Conservation (phyloP, 2,113 vertebrate species). For the Antidorcas marsupialis region DNA sequence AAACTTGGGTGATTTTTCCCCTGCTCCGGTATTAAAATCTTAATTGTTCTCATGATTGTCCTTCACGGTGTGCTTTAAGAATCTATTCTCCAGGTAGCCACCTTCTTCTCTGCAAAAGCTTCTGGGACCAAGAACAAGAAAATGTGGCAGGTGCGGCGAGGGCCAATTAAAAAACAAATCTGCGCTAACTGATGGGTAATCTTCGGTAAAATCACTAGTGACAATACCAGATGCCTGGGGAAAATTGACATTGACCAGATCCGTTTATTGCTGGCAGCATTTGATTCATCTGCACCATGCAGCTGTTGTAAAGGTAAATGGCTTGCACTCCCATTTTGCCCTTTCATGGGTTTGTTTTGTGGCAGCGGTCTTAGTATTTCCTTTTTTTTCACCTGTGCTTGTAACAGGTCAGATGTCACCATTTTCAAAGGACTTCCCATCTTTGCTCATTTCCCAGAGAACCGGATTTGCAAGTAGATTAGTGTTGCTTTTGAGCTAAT, state of each 20-base stretch:
- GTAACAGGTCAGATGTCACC: constrained; percentile 61
- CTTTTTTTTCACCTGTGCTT: constrained; percentile 19
- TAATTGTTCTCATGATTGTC: constrained; percentile 72
- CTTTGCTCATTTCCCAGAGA: constrained; percentile 39
- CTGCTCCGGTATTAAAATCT: constrained; percentile 55
- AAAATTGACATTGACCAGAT: constrained; percentile 79
- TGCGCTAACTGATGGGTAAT: constrained; percentile 82
- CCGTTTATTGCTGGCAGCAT: constrained; percentile 57
- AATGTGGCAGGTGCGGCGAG: constrained; percentile 76
- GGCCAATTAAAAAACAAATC: constrained; percentile 85
- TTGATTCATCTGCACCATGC: constrained; percentile 60
- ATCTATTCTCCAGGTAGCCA: constrained; percentile 64
- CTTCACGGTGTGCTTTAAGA: constrained; percentile 68
- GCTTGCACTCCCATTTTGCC: constrained; percentile 21
- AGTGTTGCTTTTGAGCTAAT: constrained; percentile 32
- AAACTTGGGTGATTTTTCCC: constrained; percentile 44
- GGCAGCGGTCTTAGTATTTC: background rate
- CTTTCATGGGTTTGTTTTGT: constrained; percentile 56
- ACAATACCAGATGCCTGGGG: constrained; percentile 76
- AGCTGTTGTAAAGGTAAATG: constrained; percentile 66
- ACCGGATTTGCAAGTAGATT: constrained; percentile 29
- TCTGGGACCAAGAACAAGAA: constrained; percentile 65
- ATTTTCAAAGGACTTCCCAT: constrained; percentile 46
- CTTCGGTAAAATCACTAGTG: constrained; percentile 76
- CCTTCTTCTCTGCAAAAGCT: constrained; percentile 65